Evolutionary conservation across 1,140 invertebrate genomes (phyloP), one percentile per base, ranked within the genome.

Genomic region (Heliconius hewitsoni): DNA sequence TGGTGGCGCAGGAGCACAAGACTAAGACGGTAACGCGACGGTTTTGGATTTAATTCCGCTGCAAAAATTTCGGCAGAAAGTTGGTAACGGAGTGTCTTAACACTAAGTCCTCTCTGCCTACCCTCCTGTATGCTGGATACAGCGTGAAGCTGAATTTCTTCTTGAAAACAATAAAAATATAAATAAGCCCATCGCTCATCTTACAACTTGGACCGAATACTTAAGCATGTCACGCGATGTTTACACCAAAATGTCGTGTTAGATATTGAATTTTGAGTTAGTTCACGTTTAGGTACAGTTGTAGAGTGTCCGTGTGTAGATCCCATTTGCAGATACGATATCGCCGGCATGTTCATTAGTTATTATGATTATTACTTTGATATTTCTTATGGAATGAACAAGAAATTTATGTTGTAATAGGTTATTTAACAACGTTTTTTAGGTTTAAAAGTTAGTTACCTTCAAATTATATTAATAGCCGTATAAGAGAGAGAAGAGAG

Each of bases 211-310:
- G 39, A 78, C 81, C 83, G 80, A 77, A 78, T 77, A 71, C 72
- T 70, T 57, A 83, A 80, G 77, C 82, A 73, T 88, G 84, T 88
- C 87, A 91, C 86, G 89, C 87, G 87, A 89, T 88, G 87, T 90
- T 90, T 90, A 90, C 90, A 88, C 84, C 83, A 77, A 91, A 91
- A 90, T 87, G 89, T 87, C 89, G 89, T 87, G 86, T 91, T 88
- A 87, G 88, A 91, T 91, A 91, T 91, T 90, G 89, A 91, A 90
- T 91, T 90, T 90, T 88, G 85, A 90, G 87, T 90, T 85, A 81
- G 85, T 82, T 84, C 79, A 83, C 83, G 84, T 85, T 52, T 88
- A 89, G 88, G 84, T 85, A 81, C 85, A 87, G 85, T 82, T 81
- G 82, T 83, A 60, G 78, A 80, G 81, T 74, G 75, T 87, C 84